Conservation (phyloP, 1,140 invertebrate species). For the Pogonomyrmex barbatus region DNA sequence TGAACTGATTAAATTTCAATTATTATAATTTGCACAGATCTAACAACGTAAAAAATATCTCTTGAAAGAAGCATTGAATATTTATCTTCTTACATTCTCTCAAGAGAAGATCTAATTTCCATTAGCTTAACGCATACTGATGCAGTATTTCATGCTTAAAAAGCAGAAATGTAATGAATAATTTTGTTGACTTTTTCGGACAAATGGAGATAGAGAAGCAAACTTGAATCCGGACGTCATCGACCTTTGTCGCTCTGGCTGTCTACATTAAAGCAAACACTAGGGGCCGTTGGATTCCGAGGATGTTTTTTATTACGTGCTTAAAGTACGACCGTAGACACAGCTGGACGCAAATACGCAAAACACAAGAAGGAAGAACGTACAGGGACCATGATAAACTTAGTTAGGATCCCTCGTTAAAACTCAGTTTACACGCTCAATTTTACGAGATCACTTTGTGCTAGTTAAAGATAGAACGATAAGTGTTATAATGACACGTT, state of each 20-base stretch:
- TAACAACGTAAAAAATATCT: neutral
- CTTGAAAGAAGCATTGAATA: neutral
- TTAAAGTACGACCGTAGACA: slow-evolving; percentile 51
- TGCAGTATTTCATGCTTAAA: slow-evolving; percentile 14
- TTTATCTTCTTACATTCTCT: neutral
- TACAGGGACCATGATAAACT: slow-evolving; percentile 39
- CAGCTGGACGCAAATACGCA: slow-evolving; percentile 60
- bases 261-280: slow-evolving; percentile 52
- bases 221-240: slow-evolving; percentile 30
- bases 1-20: too few relatives aligned
- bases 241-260: slow-evolving; percentile 36
- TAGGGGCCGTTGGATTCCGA: slow-evolving; percentile 29
- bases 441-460: slow-evolving; percentile 49
- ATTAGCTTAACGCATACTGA: slow-evolving; percentile 12
- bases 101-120: slow-evolving; percentile 11
- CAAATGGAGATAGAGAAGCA: neutral
- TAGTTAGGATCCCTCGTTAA: slow-evolving; percentile 53
- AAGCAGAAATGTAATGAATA: slow-evolving; percentile 10
- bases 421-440: slow-evolving; percentile 56
- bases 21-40: too few relatives aligned
- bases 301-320: slow-evolving; percentile 50
- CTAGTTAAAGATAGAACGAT: neutral
- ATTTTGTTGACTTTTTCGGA: slow-evolving; percentile 9
- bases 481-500: slow-evolving; percentile 43
- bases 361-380: slow-evolving; percentile 16